Evolutionary conservation across 2,888 invertebrate genomes (phyloP).

Genomic region (Drosophila basisetae): DNA sequence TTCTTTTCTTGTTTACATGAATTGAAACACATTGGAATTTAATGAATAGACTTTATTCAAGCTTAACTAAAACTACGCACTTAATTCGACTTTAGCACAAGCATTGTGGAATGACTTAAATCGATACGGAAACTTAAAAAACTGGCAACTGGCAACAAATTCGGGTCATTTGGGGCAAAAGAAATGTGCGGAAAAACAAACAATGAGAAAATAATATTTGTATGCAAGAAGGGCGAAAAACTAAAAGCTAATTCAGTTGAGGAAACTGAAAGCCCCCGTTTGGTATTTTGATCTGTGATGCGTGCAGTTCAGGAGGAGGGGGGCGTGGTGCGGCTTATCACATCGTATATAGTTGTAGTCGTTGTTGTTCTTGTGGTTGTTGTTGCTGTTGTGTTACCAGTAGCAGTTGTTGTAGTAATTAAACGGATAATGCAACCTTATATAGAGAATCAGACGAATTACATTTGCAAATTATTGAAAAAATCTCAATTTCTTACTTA

Average conservation of each 20-base stretch:
- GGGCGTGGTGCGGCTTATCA: constrained; percentile 38
- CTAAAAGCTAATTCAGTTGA: constrained; percentile 49
- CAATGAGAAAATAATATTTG: constrained; percentile 8
- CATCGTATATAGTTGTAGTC: constrained; percentile 32
- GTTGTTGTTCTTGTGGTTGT: constrained; percentile 36
- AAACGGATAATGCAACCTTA: constrained; percentile 85
- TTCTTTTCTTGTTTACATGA: neutral
- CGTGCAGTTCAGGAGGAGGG: constrained; percentile 16
- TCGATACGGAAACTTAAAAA: constrained; percentile 13
- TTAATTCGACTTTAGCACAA: constrained; percentile 61
- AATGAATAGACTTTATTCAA: constrained; percentile 24
- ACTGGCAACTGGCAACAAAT: constrained; percentile 55
- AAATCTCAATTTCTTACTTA: constrained; percentile 17
- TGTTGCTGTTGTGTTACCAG: constrained; percentile 63
- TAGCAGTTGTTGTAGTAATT: constrained; percentile 84
- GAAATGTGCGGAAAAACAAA: neutral
- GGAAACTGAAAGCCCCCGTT: constrained; percentile 7
- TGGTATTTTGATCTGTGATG: constrained; percentile 25
- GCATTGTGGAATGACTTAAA: constrained; percentile 59
- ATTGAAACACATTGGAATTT: constrained; percentile 29
- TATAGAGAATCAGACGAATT: constrained; percentile 74
- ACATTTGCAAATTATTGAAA: constrained; percentile 56
- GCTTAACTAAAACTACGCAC: constrained; percentile 56
- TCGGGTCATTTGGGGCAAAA: neutral
- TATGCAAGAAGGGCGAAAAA: constrained; percentile 13